phyloP scores from a whole-genome alignment of 35 echinoderm and acorn worm species.

The Heliocidaris tuberculata region DNA sequence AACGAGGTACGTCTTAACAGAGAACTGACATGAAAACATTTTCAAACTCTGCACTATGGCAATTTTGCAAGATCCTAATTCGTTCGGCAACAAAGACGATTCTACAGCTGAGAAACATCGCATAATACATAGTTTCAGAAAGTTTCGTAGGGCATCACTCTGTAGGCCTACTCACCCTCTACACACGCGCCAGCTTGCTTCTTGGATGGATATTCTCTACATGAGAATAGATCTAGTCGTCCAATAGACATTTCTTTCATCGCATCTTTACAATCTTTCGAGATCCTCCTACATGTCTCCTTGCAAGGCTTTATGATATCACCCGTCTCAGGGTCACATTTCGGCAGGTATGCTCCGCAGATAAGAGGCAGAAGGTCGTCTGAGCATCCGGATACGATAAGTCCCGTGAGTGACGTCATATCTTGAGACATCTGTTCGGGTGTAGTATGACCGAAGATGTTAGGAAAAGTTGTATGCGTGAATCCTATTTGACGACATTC shows the following conservation, averaged over 20 bases:
- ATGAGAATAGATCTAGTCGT: not conserved
- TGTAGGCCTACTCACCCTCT: not conserved
- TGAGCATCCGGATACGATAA: constrained; percentile 1
- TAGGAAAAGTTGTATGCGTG: not conserved
- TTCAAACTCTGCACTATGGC: too few species aligned
- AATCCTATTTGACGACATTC: constrained; percentile 1
- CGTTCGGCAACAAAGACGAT: too few species aligned
- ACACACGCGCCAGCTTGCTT: not conserved
- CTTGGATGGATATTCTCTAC: constrained; percentile 21
- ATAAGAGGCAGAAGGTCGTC: constrained; percentile 11
- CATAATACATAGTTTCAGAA: too few species aligned
- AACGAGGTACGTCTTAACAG: too few species aligned
- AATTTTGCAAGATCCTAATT: too few species aligned
- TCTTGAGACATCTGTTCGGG: not conserved
- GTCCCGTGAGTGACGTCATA: not conserved
- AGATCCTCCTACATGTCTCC: constrained; percentile 18
- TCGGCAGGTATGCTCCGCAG: constrained; percentile 23
- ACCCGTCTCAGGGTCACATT: not conserved
- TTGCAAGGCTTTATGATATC: not conserved
- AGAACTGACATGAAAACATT: too few species aligned
- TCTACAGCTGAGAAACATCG: too few species aligned
- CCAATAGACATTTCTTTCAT: constrained; percentile 11
- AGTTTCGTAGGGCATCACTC: too few species aligned
- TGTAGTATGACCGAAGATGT: constrained; percentile 29
- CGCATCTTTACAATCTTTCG: constrained; percentile 39